Evolutionary conservation across 2,113 vertebrate species (phyloP), one percentile per base, ranked within the genome.

Genomic region (Eupsittula cactorum): DNA sequence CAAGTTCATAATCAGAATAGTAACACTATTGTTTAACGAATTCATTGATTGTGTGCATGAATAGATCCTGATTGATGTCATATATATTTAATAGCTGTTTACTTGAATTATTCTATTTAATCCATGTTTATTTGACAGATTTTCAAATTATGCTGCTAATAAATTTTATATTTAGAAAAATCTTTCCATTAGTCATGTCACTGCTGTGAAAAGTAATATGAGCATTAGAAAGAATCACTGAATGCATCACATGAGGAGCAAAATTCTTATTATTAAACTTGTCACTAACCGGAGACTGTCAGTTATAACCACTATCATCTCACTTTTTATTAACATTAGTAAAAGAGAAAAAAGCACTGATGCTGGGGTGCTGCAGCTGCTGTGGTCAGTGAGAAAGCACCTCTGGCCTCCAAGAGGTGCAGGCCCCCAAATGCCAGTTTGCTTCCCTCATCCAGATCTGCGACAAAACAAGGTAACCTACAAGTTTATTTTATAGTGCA

Each of bases 221-320:
- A 76, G 42, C 37, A 33, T 44, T 37, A 63, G 41, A 81, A 86
- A 64, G 33, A 82, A 74, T 74, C 6, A 19, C 33, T 85, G 42
- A 60, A 86, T 11, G 10, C 19, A 68, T 33, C 37, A 70, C 35
- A 74, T 15, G 39, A 71, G 2, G 6, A 91, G 39, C 13, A 75
- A 78, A 81, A 86, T 74, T 75, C 55, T 75, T 87, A 69, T 65
- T 50, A 68, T 78, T 89, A 82, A 37, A 76, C 29, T 69, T 85
- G 74, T 82, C 91, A 62, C 7, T 91, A 82, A 91, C 11, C 20
- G 60, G 57, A 77, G 21, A 28, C 44, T 75, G 37, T 63, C 57
- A 87, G n/a, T 44, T 73, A 4, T 15, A 73, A 73, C 28, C 73
- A 21, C 33, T 76, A n/a, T 76, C 16, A 82, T 29, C 35, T 76